Evolutionary conservation across 2,888 invertebrate genomes (phyloP).

Genomic region (Mechanitis messenoides): DNA sequence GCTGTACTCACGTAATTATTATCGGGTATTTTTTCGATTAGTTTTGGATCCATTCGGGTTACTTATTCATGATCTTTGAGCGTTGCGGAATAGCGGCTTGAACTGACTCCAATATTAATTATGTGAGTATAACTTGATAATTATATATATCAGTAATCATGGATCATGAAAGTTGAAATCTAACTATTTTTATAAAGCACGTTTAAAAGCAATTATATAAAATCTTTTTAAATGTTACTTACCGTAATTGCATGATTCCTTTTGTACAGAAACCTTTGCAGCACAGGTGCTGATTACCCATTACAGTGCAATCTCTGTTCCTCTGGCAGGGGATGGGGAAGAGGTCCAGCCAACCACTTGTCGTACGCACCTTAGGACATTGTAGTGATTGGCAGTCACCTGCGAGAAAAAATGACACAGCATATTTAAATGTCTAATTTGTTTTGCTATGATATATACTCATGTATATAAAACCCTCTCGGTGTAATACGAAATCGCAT

Average conservation of each 20-base stretch:
- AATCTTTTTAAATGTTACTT: constrained; percentile 30
- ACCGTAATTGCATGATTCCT: constrained; percentile 57
- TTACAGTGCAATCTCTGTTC: constrained; percentile 72
- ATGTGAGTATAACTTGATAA: no score
- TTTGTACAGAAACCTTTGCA: constrained; percentile 75
- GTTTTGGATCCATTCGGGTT: no score
- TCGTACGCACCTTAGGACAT: constrained; percentile 67
- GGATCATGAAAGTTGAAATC: no score
- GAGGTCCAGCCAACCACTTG: constrained; percentile 69
- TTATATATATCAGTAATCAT: no score
- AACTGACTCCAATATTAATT: no score
- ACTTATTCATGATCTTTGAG: no score
- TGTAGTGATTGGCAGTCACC: constrained; percentile 52
- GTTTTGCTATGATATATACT: not conserved
- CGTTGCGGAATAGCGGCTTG: no score
- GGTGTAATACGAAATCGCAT: no score
- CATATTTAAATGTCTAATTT: not conserved
- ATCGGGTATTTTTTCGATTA: no score
- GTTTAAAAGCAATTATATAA: not conserved
- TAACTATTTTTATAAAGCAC: not conserved
- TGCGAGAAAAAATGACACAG: constrained; percentile 22
- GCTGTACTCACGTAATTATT: no score
- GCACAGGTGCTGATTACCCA: constrained; percentile 74
- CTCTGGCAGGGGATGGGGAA: constrained; percentile 76
- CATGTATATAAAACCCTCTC: no score